phyloP scores from a whole-genome alignment of 1,140 invertebrate species.

The Nixonia krombeini region DNA sequence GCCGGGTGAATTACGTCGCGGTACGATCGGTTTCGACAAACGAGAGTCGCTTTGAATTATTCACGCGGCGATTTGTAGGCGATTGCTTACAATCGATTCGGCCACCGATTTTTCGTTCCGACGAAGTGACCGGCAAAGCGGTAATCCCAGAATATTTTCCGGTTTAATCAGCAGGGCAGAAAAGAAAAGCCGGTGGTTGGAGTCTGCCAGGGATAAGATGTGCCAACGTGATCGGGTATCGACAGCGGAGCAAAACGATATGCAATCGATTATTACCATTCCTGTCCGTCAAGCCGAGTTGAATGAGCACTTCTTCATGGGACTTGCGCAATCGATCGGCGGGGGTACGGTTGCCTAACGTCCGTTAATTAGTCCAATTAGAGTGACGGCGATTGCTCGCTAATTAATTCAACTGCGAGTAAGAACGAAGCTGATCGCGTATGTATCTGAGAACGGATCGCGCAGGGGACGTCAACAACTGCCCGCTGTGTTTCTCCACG shows the following conservation, averaged over 20 bases:
- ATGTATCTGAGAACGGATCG: constrained; percentile 42
- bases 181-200: no score
- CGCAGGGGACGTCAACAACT: constrained; percentile 15
- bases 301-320: constrained; percentile 19
- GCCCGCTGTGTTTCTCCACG: background rate
- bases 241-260: constrained; percentile 8
- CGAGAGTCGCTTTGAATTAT: no score
- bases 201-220: no score
- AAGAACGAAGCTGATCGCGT: constrained; percentile 48
- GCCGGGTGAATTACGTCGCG: no score
- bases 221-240: no score
- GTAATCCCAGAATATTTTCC: no score
- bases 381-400: constrained; percentile 59
- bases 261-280: constrained; percentile 31
- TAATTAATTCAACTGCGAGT: constrained; percentile 60
- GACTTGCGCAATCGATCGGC: constrained; percentile 24
- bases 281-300: constrained; percentile 20
- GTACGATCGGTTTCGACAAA: no score
- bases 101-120: no score
- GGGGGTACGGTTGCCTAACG: constrained; percentile 45
- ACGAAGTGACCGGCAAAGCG: no score
- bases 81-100: no score
- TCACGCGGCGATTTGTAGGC: no score
- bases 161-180: no score
- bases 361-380: constrained; percentile 66